A percentile compares a stretch with the other conserved stretches of the same genome.
phyloP scores from a whole-genome alignment of 2,113 vertebrate species.

The Desmodus rotundus region DNA sequence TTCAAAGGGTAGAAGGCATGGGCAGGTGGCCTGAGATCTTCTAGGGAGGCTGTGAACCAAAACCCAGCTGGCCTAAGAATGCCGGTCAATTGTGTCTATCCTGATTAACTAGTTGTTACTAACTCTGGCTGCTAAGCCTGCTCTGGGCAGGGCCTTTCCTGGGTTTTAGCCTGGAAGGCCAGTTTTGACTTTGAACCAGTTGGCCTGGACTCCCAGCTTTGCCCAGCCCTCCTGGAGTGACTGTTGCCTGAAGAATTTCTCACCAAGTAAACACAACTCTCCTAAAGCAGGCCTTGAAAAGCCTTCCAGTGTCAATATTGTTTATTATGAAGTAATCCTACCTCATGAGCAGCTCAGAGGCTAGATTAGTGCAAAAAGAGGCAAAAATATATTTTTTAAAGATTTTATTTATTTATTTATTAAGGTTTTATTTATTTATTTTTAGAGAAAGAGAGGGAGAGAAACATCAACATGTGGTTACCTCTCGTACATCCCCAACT shows the following conservation, averaged over 20 bases:
- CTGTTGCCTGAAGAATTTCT: conserved; percentile 28
- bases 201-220: conserved; percentile 44
- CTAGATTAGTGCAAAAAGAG: no score
- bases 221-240: conserved; percentile 20
- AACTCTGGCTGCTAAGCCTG: conserved; percentile 24
- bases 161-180: conserved; percentile 11
- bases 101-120: conserved; percentile 47
- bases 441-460: no score
- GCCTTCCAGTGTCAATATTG: neutral
- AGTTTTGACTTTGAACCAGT: conserved; percentile 39
- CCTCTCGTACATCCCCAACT: no score
- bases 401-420: no score
- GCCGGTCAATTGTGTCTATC: neutral
- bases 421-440: no score
- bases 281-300: neutral
- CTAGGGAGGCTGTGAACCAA: neutral
- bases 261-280: conserved; percentile 34
- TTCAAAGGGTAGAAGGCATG: neutral
- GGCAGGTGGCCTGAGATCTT: neutral
- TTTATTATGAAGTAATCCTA: conserved; percentile 16
- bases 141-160: conserved; percentile 7
- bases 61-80: neutral
- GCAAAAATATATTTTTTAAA: neutral
- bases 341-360: no score
- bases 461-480: no score